Evolutionary conservation across 2,113 vertebrate genomes (phyloP), one percentile per base, ranked within the genome.

Genomic region (Oryzias javanicus): DNA sequence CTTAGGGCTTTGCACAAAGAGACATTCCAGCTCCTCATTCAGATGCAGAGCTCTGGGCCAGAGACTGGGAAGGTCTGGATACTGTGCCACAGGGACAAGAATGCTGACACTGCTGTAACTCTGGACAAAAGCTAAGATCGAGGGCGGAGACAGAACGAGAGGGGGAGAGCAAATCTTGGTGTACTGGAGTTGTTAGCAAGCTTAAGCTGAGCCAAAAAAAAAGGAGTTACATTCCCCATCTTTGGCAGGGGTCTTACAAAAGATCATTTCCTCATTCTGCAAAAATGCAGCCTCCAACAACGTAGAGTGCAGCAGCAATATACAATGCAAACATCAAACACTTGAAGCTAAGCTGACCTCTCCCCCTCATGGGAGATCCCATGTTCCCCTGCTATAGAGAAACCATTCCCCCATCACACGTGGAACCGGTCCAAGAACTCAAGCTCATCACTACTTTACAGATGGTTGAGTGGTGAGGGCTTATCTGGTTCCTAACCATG

Each of bases 271-370:
- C 70, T 89, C 86, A 88, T 67, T 47, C 78, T 67, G 55, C 64
- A 89, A 88, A 88, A 80, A 90, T 83, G 81, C 73, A 20, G 65
- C 76, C 67, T 85, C 48, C 80, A 46, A 72, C 70, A 83, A 72
- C 67, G 72, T 59, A 14, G 54, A 65, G 64, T 80, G 64, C 60
- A 2, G 50, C 64, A 41, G 63, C 68, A 72, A 70, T 83, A 84
- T 83, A 75, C 84, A 86, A 84, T 69, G 70, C 81, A 75, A 71
- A 80, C 82, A 86, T 86, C 79, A 85, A 86, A 86, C 54, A 40
- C 49, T 76, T 64, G 75, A 47, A 80, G 52, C 58, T 55, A 51
- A 12, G 2, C 57, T 84, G 82, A 86, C 81, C 87, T 82, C 49
- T 66, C 61, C 24, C 51, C 55, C 67, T 41, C 52, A 17, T 24